Percentiles rank a stretch among this genome's conserved stretches.
Evolutionary conservation across 2,888 invertebrate species (phyloP).

Genomic region (Cephus nigrinus): DNA sequence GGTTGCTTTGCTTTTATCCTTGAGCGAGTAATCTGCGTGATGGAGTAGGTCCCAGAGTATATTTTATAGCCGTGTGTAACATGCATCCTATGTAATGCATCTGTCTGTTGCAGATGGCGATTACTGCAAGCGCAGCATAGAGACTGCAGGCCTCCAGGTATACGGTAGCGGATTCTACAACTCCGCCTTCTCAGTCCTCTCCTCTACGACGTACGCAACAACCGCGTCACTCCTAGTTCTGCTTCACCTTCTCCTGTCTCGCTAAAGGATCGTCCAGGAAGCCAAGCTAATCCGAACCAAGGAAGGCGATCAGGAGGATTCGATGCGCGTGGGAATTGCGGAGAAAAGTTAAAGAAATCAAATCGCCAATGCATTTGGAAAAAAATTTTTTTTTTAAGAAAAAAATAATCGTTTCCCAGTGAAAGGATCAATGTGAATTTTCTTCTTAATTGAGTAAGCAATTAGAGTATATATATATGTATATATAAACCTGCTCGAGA

Average conservation of each 20-base stretch:
- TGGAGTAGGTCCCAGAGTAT: neutral
- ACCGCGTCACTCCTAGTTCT: constrained; percentile 19
- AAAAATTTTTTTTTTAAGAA: neutral
- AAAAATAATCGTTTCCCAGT: neutral
- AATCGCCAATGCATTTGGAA: neutral
- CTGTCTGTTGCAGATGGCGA: constrained; percentile 75
- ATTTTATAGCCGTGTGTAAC: neutral
- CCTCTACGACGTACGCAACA: constrained; percentile 27
- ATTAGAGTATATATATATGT: neutral
- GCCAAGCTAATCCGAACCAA: neutral
- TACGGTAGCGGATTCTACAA: constrained; percentile 85
- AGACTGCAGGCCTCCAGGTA: constrained; percentile 87
- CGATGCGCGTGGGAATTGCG: neutral
- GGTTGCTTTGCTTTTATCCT: neutral
- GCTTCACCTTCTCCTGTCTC: constrained; percentile 14
- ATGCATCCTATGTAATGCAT: neutral
- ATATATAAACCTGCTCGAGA: neutral
- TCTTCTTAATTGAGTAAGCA: neutral
- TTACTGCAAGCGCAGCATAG: constrained; percentile 89
- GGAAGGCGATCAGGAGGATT: neutral
- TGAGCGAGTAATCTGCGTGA: neutral
- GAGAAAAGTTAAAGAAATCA: neutral
- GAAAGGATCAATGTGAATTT: neutral
- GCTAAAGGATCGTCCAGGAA: neutral
- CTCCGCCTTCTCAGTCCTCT: constrained; percentile 57